Evolutionary conservation across 1,140 invertebrate species (phyloP).

Genomic region (Drosophila micromelanica): DNA sequence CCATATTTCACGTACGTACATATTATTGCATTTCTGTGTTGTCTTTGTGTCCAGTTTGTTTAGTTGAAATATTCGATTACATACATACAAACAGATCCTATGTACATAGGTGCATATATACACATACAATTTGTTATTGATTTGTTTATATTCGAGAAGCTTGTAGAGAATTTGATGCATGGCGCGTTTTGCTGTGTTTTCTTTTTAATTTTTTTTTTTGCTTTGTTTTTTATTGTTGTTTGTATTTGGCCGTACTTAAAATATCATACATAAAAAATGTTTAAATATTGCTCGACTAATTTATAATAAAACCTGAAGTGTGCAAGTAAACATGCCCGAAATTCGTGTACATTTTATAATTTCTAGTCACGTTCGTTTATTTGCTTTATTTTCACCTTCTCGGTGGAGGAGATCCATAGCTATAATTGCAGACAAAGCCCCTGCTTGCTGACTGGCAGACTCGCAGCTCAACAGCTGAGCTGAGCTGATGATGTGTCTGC

Average conservation of each 20-base stretch:
- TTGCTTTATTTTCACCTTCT: slow-evolving; percentile 51
- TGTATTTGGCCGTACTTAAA: slow-evolving; percentile 12
- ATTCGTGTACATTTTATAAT: slow-evolving; percentile 72
- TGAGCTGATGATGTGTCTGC: too few relatives aligned
- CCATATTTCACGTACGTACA: background rate
- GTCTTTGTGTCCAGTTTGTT: slow-evolving; percentile 4
- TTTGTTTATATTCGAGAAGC: slow-evolving; percentile 11
- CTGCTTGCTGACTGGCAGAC: too few relatives aligned
- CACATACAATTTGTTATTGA: background rate
- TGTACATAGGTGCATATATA: too few relatives aligned
- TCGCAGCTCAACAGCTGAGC: too few relatives aligned
- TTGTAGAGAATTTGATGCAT: slow-evolving; percentile 14
- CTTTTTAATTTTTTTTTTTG: background rate
- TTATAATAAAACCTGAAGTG: slow-evolving; percentile 41
- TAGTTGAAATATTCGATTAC: background rate
- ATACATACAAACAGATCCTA: background rate
- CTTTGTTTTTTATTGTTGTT: slow-evolving; percentile 18
- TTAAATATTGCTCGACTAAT: slow-evolving; percentile 27
- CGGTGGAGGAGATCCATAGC: background rate
- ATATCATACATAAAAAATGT: slow-evolving; percentile 25
- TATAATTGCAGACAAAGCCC: background rate
- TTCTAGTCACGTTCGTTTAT: slow-evolving; percentile 73
- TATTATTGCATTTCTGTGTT: slow-evolving; percentile 7
- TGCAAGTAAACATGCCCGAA: slow-evolving; percentile 55
- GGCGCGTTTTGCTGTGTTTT: slow-evolving; percentile 5